Percentiles rank a stretch among this genome's conserved stretches.
These are phyloP conservation scores for Stenoptilia bipunctidactyla DNA, from an alignment of 2,888 invertebrate genomes.

Conservation along the genomic window DNA sequence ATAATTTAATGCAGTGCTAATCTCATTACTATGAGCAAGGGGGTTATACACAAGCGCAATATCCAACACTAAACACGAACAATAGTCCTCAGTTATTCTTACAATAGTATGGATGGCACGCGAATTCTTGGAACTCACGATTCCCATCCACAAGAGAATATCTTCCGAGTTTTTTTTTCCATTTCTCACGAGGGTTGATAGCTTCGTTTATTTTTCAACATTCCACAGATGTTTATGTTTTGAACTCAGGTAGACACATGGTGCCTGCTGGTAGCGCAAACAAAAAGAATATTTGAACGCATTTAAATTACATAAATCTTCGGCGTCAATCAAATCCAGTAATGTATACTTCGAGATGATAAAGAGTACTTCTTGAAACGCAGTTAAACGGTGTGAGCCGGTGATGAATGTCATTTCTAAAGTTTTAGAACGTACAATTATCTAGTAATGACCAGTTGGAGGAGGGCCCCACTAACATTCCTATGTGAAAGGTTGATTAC, in stretches of 20 bases:
- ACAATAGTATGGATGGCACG: conserved; percentile 52
- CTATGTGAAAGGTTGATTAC: conserved; percentile 53
- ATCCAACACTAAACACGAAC: conserved; percentile 6
- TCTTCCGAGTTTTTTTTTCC: conserved; percentile 26
- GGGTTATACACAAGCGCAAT: too few relatives aligned
- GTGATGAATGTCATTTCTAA: conserved; percentile 43
- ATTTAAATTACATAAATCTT: background rate
- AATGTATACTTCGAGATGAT: too few relatives aligned
- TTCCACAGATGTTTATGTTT: conserved; percentile 57
- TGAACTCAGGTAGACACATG: conserved; percentile 34
- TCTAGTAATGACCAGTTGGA: conserved; percentile 33
- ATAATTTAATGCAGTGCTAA: too few relatives aligned
- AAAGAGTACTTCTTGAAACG: background rate
- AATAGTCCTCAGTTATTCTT: conserved; percentile 33
- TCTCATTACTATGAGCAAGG: too few relatives aligned
- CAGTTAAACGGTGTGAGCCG: conserved; percentile 10
- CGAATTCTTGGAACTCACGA: conserved; percentile 59
- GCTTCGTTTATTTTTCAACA: conserved; percentile 44
- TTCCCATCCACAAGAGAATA: conserved; percentile 54
- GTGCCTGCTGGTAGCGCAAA: conserved; percentile 13
- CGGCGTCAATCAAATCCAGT: background rate
- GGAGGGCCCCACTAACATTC: conserved; percentile 33
- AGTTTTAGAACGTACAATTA: conserved; percentile 42
- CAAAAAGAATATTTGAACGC: conserved; percentile 11
- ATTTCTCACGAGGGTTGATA: conserved; percentile 56